A percentile compares a stretch with the other conserved stretches of the same genome.
Evolutionary conservation across 2,888 invertebrate genomes (phyloP).

Genomic region (Resseliella maxima): DNA sequence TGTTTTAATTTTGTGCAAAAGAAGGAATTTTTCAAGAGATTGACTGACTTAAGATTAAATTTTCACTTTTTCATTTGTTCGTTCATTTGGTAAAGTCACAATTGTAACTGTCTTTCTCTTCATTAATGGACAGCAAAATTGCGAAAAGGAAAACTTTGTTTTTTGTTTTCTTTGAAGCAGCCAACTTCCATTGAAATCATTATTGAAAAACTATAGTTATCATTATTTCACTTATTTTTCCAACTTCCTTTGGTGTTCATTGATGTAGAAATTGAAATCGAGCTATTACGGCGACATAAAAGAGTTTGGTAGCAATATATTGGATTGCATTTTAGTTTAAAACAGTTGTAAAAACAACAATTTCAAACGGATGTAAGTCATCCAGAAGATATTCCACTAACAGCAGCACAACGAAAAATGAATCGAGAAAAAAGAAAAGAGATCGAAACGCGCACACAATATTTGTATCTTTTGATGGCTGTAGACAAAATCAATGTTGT

Average conservation of each 20-base stretch:
- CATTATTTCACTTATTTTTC: background rate
- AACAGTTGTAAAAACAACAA: background rate
- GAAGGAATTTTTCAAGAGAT: too few relatives aligned
- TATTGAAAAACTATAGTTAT: too few relatives aligned
- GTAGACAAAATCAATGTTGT: background rate
- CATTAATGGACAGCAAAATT: too few relatives aligned
- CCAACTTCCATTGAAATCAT: too few relatives aligned
- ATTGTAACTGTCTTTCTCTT: too few relatives aligned
- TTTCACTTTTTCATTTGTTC: background rate
- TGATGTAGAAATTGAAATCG: conserved; percentile 38
- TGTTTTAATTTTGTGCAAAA: background rate
- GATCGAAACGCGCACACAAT: too few relatives aligned
- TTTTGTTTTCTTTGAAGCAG: too few relatives aligned
- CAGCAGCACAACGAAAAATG: background rate
- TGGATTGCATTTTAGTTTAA: background rate
- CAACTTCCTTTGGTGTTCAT: background rate
- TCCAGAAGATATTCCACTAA: background rate
- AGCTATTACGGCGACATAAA: conserved; percentile 16
- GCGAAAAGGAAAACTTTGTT: too few relatives aligned
- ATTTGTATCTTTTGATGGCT: background rate
- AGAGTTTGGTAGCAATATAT: background rate
- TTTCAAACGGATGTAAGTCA: background rate
- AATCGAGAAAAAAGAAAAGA: background rate
- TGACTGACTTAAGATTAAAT: background rate
- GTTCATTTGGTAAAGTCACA: too few relatives aligned